These are phyloP conservation scores for Cephalopachus bancanus DNA, from an alignment of 2,797 vertebrate genomes.

Conservation along the genomic window DNA sequence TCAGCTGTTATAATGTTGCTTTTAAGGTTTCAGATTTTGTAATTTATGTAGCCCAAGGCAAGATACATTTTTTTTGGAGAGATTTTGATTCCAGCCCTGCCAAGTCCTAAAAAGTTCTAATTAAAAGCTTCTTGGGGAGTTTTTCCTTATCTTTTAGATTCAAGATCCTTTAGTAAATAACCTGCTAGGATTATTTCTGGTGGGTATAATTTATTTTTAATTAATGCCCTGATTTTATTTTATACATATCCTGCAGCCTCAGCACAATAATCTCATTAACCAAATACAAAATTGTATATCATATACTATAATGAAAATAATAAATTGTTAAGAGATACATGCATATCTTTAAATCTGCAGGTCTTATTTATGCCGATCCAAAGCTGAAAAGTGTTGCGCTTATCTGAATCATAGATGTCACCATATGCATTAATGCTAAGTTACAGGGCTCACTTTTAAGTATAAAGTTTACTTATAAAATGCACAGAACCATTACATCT, in stretches of 20 bases:
- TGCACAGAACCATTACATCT: not conserved
- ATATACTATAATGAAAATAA: slow-evolving; percentile 47
- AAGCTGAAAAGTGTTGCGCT: not conserved
- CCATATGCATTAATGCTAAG: not conserved
- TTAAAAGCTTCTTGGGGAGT: slow-evolving; percentile 68
- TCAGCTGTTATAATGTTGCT: not conserved
- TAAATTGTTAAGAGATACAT: not conserved
- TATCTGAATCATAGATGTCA: not conserved
- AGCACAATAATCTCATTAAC: slow-evolving; percentile 58
- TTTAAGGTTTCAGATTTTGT: slow-evolving; percentile 16
- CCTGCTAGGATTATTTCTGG: slow-evolving; percentile 37
- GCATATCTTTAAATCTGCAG: slow-evolving; percentile 22
- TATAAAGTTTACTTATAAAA: slow-evolving; percentile 37
- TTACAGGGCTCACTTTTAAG: not conserved
- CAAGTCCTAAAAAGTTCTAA: slow-evolving; percentile 66
- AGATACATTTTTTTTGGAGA: slow-evolving; percentile 61
- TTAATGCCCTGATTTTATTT: slow-evolving; percentile 66
- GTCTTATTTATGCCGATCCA: not conserved
- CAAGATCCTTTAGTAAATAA: slow-evolving; percentile 60
- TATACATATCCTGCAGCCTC: slow-evolving; percentile 46
- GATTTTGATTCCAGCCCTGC: slow-evolving; percentile 24
- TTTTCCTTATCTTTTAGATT: slow-evolving; percentile 59
- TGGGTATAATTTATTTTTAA: slow-evolving; percentile 62
- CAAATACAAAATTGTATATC: slow-evolving; percentile 32
- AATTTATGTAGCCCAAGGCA: not conserved